Percentiles rank a stretch among this genome's conserved stretches.
phyloP scores from a whole-genome alignment of 2,888 invertebrate species.

The Drosophila silvestris region DNA sequence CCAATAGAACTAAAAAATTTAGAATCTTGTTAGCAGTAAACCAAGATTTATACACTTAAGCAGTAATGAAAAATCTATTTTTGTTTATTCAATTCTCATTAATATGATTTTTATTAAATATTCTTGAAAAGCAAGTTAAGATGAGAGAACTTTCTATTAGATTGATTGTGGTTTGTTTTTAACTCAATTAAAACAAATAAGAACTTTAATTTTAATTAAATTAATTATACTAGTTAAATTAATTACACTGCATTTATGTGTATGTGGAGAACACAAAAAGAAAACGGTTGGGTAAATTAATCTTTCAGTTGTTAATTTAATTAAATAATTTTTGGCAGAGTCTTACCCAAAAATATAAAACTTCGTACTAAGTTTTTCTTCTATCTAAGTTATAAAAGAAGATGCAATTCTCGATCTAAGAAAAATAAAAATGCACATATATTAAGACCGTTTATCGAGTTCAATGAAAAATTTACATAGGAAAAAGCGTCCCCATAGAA shows the following conservation, averaged over 20 bases:
- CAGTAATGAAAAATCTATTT: background rate
- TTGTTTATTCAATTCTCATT: background rate
- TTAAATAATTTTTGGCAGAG: background rate
- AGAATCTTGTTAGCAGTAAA: background rate
- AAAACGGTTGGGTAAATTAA: background rate
- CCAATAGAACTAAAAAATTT: background rate
- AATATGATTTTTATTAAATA: background rate
- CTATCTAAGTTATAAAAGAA: background rate
- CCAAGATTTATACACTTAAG: background rate
- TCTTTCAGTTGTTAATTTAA: background rate
- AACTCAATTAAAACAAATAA: background rate
- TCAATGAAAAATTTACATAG: background rate
- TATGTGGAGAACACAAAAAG: no score
- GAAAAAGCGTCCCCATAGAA: background rate
- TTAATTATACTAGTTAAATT: background rate
- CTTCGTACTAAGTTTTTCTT: fast-evolving
- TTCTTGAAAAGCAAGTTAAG: background rate
- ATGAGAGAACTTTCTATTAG: background rate
- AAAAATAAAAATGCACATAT: background rate
- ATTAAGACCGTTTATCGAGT: background rate
- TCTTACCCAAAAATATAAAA: background rate
- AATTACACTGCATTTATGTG: no score
- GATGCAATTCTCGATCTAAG: background rate
- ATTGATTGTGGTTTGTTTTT: background rate
- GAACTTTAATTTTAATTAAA: background rate